Evolutionary conservation across 2,888 invertebrate species (phyloP).

Genomic region (Drosophila vallismaia): DNA sequence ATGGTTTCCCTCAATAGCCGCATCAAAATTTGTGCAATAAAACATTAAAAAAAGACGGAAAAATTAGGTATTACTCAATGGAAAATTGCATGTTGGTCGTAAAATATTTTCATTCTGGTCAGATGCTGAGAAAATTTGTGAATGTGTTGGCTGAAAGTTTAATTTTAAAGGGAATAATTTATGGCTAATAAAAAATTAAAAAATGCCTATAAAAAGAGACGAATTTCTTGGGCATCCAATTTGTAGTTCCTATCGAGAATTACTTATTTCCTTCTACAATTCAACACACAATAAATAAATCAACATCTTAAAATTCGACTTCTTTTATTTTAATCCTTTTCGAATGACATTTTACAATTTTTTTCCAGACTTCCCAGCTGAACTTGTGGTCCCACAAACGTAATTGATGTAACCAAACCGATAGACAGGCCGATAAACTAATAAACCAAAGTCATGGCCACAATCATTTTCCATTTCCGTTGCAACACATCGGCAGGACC

Average conservation of each 20-base stretch:
- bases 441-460: constrained; percentile 40
- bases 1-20: constrained; percentile 15
- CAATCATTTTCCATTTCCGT: constrained; percentile 70
- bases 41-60: constrained; percentile 6
- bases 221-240: neutral
- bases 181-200: neutral
- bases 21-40: constrained; percentile 40
- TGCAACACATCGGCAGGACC: constrained; percentile 28
- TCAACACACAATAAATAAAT: no score
- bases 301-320: neutral
- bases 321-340: neutral
- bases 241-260: neutral
- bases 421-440: constrained; percentile 33
- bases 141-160: neutral
- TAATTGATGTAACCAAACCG: constrained; percentile 36
- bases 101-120: constrained; percentile 1
- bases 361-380: neutral
- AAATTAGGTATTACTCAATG: constrained; percentile 38
- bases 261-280: neutral
- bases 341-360: neutral
- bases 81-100: constrained; percentile 33
- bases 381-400: constrained; percentile 11
- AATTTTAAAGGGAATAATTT: neutral
- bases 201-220: neutral
- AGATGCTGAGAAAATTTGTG: neutral